These are phyloP conservation scores for Abramis brama DNA, from an alignment of 2,113 vertebrate species.

Conservation along the genomic window DNA sequence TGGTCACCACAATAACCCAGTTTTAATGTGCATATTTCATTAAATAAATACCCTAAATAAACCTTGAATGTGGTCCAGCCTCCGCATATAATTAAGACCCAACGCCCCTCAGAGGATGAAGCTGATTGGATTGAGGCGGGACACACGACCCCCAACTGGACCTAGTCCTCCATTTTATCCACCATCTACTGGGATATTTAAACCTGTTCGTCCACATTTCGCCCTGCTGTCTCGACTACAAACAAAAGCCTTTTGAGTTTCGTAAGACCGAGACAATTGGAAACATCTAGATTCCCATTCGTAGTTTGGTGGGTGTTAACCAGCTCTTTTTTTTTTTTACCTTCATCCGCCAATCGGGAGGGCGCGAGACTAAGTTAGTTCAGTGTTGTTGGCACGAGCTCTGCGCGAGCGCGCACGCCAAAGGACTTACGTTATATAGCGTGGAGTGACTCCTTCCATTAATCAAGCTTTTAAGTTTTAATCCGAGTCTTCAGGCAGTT, in stretches of 20 bases:
- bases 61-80: neutral
- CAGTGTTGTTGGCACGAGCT: conserved; percentile 13
- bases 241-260: neutral
- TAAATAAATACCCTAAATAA: neutral
- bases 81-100: conserved; percentile 2
- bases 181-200: neutral
- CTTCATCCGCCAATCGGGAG: conserved; percentile 4
- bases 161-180: conserved; percentile 27
- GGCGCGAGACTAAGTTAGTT: neutral
- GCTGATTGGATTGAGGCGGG: conserved; percentile 65
- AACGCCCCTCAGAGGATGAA: conserved; percentile 61
- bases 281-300: neutral
- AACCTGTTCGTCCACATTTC: neutral
- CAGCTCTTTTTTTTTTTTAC: neutral
- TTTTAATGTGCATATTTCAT: neutral
- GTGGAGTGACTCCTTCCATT: too few species aligned
- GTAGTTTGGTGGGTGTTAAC: neutral
- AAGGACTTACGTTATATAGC: too few species aligned
- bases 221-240: neutral
- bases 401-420: neutral
- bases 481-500: neutral
- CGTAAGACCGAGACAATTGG: neutral
- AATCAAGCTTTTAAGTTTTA: neutral
- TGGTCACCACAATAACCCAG: neutral
- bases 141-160: conserved; percentile 27